A percentile compares a stretch with the other conserved stretches of the same genome.
Evolutionary conservation across 2,113 vertebrate species (phyloP).

Genomic region (Sinocyclocheilus grahami): DNA sequence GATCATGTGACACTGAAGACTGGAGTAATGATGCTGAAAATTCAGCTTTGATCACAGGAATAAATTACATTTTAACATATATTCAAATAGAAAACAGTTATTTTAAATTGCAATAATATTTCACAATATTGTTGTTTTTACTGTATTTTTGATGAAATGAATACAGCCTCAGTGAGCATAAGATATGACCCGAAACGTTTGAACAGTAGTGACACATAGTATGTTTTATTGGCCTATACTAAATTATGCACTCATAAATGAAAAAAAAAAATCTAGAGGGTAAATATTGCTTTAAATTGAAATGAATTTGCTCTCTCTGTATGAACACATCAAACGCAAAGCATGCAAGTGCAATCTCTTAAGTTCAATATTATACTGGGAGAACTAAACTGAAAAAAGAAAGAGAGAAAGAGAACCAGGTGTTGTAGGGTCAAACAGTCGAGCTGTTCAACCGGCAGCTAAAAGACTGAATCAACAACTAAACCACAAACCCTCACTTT

Average conservation of each 20-base stretch:
- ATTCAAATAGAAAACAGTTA: background rate
- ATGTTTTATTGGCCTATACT: background rate
- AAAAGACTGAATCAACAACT: slow-evolving; percentile 4
- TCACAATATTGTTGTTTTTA: background rate
- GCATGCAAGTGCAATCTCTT: background rate
- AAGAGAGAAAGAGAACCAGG: slow-evolving; percentile 17
- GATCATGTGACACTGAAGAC: background rate
- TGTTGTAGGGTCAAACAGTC: background rate
- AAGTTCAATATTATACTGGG: slow-evolving; percentile 1
- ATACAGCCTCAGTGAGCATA: background rate
- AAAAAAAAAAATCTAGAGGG: background rate
- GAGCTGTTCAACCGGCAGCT: background rate
- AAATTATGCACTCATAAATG: background rate
- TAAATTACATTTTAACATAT: background rate
- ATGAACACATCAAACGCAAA: background rate
- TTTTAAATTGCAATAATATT: background rate
- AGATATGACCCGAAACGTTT: background rate
- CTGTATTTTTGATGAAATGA: background rate
- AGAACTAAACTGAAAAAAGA: background rate
- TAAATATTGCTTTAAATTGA: background rate
- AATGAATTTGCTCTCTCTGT: background rate
- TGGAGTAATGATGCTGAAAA: background rate
- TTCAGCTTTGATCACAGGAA: background rate
- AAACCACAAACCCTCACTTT: slow-evolving; percentile 27
- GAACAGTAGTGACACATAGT: background rate